A percentile compares a stretch with the other conserved stretches of the same genome.
These are phyloP conservation scores for Trachelus troglodyta DNA, from an alignment of 2,888 invertebrate species.

Conservation along the genomic window DNA sequence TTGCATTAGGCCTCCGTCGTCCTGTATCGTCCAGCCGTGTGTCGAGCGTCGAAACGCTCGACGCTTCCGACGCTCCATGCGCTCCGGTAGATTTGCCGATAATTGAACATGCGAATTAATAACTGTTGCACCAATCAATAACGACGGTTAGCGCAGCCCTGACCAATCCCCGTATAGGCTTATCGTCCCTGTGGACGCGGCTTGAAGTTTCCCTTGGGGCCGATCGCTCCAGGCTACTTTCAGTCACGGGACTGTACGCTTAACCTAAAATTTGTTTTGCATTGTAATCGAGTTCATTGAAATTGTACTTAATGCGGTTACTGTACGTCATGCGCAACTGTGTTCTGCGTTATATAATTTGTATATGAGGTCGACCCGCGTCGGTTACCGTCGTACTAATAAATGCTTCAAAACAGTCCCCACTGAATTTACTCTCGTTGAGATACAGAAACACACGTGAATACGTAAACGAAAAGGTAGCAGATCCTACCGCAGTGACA, in stretches of 20 bases:
- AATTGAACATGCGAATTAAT: conserved; percentile 64
- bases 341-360: background rate
- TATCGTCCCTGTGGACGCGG: background rate
- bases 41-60: background rate
- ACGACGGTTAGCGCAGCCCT: conserved; percentile 22
- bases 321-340: background rate
- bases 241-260: background rate
- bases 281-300: background rate
- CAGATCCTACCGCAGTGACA: background rate
- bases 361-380: background rate
- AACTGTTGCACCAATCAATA: conserved; percentile 64
- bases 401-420: background rate
- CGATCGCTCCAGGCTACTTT: background rate
- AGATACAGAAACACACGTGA: background rate
- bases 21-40: background rate
- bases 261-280: background rate
- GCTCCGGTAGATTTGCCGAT: conserved; percentile 46
- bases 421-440: background rate
- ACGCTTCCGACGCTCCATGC: background rate
- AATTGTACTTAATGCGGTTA: background rate
- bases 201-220: background rate
- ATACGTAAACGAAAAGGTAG: background rate
- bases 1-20: conserved; percentile 41
- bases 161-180: conserved; percentile 3
- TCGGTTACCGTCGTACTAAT: background rate